These are phyloP conservation scores for Pocillopora grandis DNA, from an alignment of 92 coral and sea anemone genomes.

Conservation along the genomic window DNA sequence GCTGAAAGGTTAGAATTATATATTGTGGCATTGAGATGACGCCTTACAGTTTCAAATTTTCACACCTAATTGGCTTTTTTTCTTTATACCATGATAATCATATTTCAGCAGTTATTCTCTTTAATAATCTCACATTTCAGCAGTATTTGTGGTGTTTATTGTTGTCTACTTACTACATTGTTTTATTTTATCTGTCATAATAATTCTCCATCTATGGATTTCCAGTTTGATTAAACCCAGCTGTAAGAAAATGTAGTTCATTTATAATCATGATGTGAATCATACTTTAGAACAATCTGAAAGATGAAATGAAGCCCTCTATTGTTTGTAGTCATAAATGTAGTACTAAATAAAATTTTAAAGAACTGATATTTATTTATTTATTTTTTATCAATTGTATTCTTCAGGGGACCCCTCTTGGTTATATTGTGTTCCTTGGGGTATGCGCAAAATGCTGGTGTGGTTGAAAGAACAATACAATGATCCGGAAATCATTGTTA, in stretches of 20 bases:
- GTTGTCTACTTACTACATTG: background rate
- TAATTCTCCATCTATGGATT: no score
- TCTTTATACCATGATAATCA: no score
- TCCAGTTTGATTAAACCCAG: no score
- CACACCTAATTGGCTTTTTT: no score
- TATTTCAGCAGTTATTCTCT: background rate
- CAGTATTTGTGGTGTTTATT: background rate
- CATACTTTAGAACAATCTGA: no score
- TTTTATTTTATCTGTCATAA: background rate
- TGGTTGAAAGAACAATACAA: slow-evolving; percentile 84
- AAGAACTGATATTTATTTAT: background rate
- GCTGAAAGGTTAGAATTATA: slow-evolving; percentile 68
- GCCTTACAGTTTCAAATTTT: no score
- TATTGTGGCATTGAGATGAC: no score
- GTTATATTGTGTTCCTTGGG: slow-evolving; percentile 89
- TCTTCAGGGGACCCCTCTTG: slow-evolving; percentile 78
- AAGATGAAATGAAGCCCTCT: no score
- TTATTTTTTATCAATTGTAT: background rate
- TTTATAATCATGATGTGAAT: no score
- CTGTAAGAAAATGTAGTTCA: no score
- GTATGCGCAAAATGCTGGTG: slow-evolving; percentile 79
- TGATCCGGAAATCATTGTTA: slow-evolving; percentile 84
- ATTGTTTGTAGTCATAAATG: background rate
- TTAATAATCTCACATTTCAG: background rate
- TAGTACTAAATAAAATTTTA: no score